Percentiles rank a stretch among this genome's conserved stretches.
These are phyloP conservation scores for Andricus curvator DNA, from an alignment of 2,888 invertebrate genomes.

Conservation along the genomic window DNA sequence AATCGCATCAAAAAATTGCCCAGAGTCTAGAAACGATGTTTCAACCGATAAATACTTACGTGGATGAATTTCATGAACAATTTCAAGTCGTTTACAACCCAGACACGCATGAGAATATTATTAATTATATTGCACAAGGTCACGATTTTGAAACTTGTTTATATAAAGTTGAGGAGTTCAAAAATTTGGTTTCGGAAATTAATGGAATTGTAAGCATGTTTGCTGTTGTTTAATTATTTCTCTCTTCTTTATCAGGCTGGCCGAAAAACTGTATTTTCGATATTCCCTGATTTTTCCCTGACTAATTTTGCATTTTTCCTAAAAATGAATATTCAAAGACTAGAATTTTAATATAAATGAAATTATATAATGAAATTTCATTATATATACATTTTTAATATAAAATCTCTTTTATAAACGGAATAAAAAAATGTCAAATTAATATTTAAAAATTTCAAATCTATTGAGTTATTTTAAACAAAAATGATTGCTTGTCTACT, in stretches of 20 bases:
- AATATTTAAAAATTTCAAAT: too few species aligned
- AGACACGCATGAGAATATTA: slow-evolving; percentile 78
- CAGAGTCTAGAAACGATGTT: slow-evolving; percentile 80
- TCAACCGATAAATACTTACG: slow-evolving; percentile 81
- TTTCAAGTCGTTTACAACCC: slow-evolving; percentile 82
- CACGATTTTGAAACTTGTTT: slow-evolving; percentile 74
- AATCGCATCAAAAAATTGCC: slow-evolving; percentile 80
- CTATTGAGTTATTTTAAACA: too few species aligned
- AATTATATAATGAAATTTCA: too few species aligned
- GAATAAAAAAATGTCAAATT: too few species aligned
- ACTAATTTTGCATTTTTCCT: too few species aligned
- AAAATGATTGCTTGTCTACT: too few species aligned
- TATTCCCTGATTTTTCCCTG: too few species aligned
- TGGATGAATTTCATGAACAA: slow-evolving; percentile 79
- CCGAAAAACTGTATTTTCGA: too few species aligned
- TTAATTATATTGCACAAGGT: slow-evolving; percentile 79
- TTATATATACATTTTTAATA: too few species aligned
- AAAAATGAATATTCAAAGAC: too few species aligned
- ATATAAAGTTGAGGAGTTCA: slow-evolving; percentile 66
- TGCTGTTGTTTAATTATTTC: slow-evolving; percentile 2
- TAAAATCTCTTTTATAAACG: too few species aligned
- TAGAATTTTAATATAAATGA: too few species aligned
- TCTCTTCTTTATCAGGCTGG: not conserved
- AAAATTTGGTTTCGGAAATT: slow-evolving; percentile 63
- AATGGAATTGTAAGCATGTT: slow-evolving; percentile 65